Evolutionary conservation across 2,797 vertebrate species (phyloP).

Genomic region (Caiman crocodilus): DNA sequence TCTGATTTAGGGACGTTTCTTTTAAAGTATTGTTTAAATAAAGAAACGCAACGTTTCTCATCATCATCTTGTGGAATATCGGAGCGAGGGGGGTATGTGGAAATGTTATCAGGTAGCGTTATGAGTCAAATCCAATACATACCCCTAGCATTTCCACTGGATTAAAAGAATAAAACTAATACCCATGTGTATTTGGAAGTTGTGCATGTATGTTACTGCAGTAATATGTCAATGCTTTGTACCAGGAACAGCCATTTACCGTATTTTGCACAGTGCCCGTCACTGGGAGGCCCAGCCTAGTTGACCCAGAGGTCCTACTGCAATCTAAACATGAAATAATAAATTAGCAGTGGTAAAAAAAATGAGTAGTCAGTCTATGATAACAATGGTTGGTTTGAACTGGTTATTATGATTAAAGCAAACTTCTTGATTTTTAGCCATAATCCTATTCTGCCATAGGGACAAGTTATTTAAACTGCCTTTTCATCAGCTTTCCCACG

Average conservation of each 20-base stretch:
- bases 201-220: background rate
- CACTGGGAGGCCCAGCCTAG: background rate
- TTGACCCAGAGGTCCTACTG: background rate
- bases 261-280: background rate
- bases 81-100: too few species aligned
- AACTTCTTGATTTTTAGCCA: background rate
- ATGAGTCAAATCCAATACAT: background rate
- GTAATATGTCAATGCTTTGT: background rate
- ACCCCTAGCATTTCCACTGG: background rate
- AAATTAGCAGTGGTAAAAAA: background rate
- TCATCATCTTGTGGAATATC: too few species aligned
- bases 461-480: background rate
- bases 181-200: background rate
- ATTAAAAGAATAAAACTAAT: background rate
- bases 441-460: background rate
- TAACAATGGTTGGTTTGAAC: background rate
- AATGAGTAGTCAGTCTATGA: background rate
- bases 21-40: background rate
- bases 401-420: background rate
- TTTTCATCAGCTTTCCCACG: rapidly evolving
- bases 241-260: background rate
- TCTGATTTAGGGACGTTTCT: background rate
- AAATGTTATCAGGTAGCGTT: background rate
- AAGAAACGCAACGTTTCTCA: background rate
- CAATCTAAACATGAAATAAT: background rate